Base-by-base conservation (phyloP, 1,140 invertebrate species). In the Octopus bimaculoides region DNA sequence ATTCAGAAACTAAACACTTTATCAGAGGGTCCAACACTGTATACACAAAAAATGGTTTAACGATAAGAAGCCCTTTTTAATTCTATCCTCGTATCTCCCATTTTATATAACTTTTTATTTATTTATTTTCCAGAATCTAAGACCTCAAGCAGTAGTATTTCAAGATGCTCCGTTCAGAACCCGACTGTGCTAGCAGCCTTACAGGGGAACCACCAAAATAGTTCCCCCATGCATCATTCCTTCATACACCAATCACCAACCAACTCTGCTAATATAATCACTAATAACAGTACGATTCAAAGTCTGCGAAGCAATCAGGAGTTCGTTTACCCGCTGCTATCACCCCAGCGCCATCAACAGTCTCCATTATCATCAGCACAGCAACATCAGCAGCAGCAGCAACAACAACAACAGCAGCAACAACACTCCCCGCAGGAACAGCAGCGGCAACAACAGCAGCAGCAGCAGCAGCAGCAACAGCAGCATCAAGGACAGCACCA, bases 401-500 rank as follows among this genome's bases (percentile, higher is more conserved):
- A 54, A 8, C 41, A 69, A 52, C 54, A 77, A 52, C 56, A 61
- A 12, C 75, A 77, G 7, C 56, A 77, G 52, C 78, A 80, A 54
- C 71, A 54, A 54, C 66, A 71, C 17, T 14, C 7, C 17, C 14
- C 6, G 26, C 66, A 71, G 17, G 17, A 71, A 6, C 66, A 71
- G 4, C 66, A 71, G 26, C 66, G 26, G 14, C 66, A 71, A 71
- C 66, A 71, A 20, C 56, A 61, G 56, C 56, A 61, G 56, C 56
- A 61, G 9, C 56, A 61, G 7, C 56, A 61, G 7, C 56, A 61
- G 14, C 66, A 69, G 66, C 66, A 69, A 20, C 66, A 69, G 66
- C 66, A 71, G 66, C 66, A 71, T 6, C 14, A 75, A 75, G 56
- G 74, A 79, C 75, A 79, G 66, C 56, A 78, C n/a, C 66, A 54